Base-by-base conservation (phyloP, 2,113 vertebrate species). In the Alethe diademata region DNA sequence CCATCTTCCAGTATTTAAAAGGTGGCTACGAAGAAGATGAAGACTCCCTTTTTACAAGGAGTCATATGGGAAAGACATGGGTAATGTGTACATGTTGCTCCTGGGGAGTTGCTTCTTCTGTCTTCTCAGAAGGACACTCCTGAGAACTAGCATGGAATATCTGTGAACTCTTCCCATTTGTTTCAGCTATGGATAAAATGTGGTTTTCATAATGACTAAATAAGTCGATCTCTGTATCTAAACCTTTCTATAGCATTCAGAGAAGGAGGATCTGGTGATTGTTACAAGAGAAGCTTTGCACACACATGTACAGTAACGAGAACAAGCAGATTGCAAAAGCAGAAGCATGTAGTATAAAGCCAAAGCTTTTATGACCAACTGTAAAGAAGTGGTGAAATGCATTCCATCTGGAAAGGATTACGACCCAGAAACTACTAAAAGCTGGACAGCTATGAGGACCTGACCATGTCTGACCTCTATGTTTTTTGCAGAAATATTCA, bases 361-460 rank as follows among this genome's bases (percentile, higher is more conserved):
- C 78, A 83, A 85, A 84, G 6, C 5, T 86, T 95, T 95, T 78
- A 93, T 54, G 50, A 45, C 57, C 47, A 58, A 56, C 50, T 78
- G 57, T 61, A 93, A 95, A 95, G 88, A 73, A 82, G 38, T 81
- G n/a, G n/a, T 90, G 81, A 94, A 95, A 93, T 75, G 43, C 50
- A 85, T 76, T 86, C 66, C 84, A 97, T 86, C 80, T 97, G 93
- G 93, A 96, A 91, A 92, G n/a, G 69, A 86, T 97, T 95, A 97
- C 80, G 61, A 70, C 88, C 89, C 57, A 96, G 81, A 90, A 96
- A 88, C 72, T 53, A 86, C 67, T 92, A 96, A 94, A 95, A 95
- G 35, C 71, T 40, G 86, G 93, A 78, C 90, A 92, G 40, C 20
- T 61, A 57, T 61, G 65, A 95, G 70, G 78, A 86, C 40, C 71